Percentiles rank a stretch among this genome's conserved stretches.
Evolutionary conservation across 1,140 invertebrate genomes (phyloP).

Genomic region (Drosophila yakuba): DNA sequence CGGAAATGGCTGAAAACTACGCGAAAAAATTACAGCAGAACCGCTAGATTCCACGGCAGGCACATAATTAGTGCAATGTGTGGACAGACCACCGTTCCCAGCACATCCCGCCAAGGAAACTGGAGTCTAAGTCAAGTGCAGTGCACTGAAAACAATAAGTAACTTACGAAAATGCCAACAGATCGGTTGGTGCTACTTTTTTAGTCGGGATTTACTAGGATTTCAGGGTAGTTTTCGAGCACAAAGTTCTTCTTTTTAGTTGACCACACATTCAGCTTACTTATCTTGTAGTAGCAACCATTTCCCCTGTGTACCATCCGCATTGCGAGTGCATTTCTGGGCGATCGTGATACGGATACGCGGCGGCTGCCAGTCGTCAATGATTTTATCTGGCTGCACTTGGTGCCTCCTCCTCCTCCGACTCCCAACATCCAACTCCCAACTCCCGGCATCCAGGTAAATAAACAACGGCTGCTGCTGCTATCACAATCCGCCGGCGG

Average conservation of each 20-base stretch:
- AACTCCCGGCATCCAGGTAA: constrained; percentile 22
- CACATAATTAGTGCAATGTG: constrained; percentile 81
- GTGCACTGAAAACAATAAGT: constrained; percentile 2
- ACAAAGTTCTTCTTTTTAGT: no score
- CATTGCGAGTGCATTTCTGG: constrained; percentile 26
- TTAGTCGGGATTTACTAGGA: no score
- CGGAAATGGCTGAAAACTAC: constrained; percentile 54
- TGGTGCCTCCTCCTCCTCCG: constrained; percentile 28
- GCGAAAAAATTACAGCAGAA: constrained; percentile 58
- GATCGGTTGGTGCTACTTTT: no score
- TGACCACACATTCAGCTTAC: no score
- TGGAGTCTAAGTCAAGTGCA: constrained; percentile 33
- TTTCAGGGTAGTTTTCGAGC: background rate
- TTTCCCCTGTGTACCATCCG: constrained; percentile 8
- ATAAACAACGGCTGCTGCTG: constrained; percentile 48
- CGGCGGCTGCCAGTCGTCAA: constrained; percentile 51
- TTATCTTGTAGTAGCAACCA: background rate
- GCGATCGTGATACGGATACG: constrained; percentile 67
- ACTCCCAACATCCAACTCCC: background rate
- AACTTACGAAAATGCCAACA: no score
- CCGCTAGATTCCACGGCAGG: constrained; percentile 56
- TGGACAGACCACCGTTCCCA: constrained; percentile 61
- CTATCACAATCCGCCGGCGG: constrained; percentile 35
- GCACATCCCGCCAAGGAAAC: constrained; percentile 25
- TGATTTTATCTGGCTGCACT: constrained; percentile 68